Percentiles rank a stretch among this genome's conserved stretches.
Conservation (phyloP, 1,140 invertebrate species). For the Drosophila carrolli region DNA sequence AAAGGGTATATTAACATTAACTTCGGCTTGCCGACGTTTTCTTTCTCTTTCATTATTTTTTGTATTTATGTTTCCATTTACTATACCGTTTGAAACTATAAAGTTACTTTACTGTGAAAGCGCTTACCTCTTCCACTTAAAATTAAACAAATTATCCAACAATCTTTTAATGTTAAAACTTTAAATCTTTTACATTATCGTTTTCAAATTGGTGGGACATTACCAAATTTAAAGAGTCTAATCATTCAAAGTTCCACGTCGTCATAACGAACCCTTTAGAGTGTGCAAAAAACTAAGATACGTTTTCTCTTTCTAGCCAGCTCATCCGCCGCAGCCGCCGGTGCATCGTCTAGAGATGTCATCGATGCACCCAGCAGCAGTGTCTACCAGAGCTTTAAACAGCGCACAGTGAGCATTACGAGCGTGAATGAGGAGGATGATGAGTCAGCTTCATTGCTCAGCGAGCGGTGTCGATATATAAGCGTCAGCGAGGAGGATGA, state of each 20-base stretch:
- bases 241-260: neutral
- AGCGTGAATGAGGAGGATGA: conserved; percentile 82
- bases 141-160: too few species aligned
- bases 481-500: conserved; percentile 82
- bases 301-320: conserved; percentile 21
- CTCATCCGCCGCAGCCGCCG: conserved; percentile 14
- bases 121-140: too few species aligned
- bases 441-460: conserved; percentile 66
- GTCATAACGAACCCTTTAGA: neutral
- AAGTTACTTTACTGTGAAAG: too few species aligned
- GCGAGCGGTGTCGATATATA: conserved; percentile 78
- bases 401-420: conserved; percentile 76
- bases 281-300: neutral
- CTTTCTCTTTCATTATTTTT: too few species aligned
- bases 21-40: too few species aligned
- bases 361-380: conserved; percentile 41
- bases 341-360: conserved; percentile 41
- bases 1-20: too few species aligned
- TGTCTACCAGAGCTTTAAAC: conserved; percentile 68
- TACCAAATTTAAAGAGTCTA: too few species aligned
- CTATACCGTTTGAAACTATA: too few species aligned
- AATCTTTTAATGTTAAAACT: neutral
- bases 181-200: neutral
- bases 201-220: neutral
- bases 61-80: too few species aligned